phyloP scores from a whole-genome alignment of 2,113 vertebrate genomes.

The Colinus virginianus region DNA sequence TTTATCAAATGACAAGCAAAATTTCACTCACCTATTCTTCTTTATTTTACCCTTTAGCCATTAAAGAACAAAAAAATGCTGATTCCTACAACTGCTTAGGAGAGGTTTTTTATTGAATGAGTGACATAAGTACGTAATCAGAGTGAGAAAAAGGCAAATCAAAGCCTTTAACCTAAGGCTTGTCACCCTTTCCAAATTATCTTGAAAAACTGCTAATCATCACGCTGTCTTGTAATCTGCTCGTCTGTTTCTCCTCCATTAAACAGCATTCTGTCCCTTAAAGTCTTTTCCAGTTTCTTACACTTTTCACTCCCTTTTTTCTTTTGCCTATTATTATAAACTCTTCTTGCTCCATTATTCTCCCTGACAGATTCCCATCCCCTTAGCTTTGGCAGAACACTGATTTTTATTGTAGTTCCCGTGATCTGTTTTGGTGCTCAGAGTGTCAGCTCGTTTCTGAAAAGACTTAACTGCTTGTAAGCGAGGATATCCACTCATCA shows the following conservation, averaged over 20 bases:
- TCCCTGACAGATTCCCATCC: not conserved
- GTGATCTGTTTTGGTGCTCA: not conserved
- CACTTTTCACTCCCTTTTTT: not conserved
- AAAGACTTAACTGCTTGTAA: not conserved
- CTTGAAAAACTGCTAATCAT: conserved; percentile 25
- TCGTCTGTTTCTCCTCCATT: conserved; percentile 27
- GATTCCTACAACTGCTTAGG: not conserved
- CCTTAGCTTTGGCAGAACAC: not conserved
- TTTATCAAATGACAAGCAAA: fast-evolving
- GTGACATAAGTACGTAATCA: not conserved
- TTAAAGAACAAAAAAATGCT: not conserved
- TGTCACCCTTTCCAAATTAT: not conserved
- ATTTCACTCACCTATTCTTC: not conserved
- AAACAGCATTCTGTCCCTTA: not conserved
- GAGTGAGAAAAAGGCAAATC: not conserved
- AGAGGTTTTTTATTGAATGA: not conserved
- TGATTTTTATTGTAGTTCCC: not conserved
- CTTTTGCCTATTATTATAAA: not conserved
- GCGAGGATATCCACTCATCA: not conserved
- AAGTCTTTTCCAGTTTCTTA: not conserved
- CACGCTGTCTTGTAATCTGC: not conserved
- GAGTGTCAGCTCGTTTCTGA: conserved; percentile 7
- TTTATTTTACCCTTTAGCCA: not conserved
- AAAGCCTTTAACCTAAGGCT: not conserved
- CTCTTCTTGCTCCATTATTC: not conserved